Percentiles rank a stretch among this genome's conserved stretches.
phyloP scores from a whole-genome alignment of 2,113 vertebrate genomes.

The Microcebus jonahi region DNA sequence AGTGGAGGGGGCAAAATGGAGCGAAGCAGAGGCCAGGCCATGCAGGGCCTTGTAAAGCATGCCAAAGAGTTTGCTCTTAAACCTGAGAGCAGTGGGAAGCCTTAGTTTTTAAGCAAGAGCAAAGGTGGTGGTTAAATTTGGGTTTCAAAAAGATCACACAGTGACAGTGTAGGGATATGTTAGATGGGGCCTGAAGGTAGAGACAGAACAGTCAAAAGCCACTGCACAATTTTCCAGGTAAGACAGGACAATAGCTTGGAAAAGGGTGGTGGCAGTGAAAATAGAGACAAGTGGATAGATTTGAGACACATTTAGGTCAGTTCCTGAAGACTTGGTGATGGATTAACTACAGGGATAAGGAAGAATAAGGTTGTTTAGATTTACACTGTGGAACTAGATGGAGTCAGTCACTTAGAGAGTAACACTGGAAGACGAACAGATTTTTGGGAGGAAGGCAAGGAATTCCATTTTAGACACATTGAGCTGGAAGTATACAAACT shows the following conservation, averaged over 20 bases:
- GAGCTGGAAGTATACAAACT: not conserved
- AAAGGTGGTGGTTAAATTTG: not conserved
- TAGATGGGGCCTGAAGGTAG: not conserved
- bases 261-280: not conserved
- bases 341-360: not conserved
- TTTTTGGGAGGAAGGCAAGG: not conserved
- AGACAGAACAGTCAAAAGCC: not conserved
- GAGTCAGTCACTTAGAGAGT: not conserved
- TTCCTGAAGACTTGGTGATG: not conserved
- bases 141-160: constrained; percentile 8
- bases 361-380: not conserved
- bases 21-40: not conserved
- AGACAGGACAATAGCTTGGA: not conserved
- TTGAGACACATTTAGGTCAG: not conserved
- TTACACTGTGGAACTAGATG: not conserved
- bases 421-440: not conserved
- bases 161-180: not conserved
- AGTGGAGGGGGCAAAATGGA: not conserved
- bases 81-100: not conserved
- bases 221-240: not conserved
- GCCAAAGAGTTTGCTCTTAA: not conserved
- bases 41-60: not conserved
- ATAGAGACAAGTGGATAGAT: not conserved
- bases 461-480: not conserved
- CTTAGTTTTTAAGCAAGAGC: not conserved